These are phyloP conservation scores for Porphyrio hochstetteri DNA, from an alignment of 2,113 vertebrate species.

Conservation along the genomic window DNA sequence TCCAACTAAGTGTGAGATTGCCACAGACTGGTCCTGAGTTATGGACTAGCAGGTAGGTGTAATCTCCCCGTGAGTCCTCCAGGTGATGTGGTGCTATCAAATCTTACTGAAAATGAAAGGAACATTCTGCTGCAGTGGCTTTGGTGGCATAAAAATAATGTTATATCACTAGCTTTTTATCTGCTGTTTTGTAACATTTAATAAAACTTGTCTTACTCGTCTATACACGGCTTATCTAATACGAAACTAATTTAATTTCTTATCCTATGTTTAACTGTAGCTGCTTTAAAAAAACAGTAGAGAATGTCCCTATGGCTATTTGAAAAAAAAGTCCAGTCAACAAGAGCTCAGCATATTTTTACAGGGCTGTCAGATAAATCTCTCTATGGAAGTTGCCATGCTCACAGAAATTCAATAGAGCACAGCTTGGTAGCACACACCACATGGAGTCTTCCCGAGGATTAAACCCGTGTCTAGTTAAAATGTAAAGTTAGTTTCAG, in stretches of 20 bases:
- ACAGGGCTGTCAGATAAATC: conserved; percentile 49
- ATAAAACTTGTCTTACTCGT: not conserved
- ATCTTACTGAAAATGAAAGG: not conserved
- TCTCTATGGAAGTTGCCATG: conserved; percentile 41
- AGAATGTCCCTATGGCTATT: not conserved
- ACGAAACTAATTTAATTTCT: conserved; percentile 38
- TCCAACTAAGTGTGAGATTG: not conserved
- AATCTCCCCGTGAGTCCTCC: not conserved
- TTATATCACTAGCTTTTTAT: not conserved
- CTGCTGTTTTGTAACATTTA: not conserved
- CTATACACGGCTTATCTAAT: not conserved
- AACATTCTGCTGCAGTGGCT: not conserved
- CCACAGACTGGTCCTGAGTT: not conserved
- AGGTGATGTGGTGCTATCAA: not conserved
- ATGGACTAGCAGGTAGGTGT: not conserved
- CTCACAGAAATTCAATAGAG: conserved; percentile 59
- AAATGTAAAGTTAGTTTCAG: conserved; percentile 46
- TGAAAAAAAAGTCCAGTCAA: conserved; percentile 37
- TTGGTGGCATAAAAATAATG: not conserved
- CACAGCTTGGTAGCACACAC: conserved; percentile 40
- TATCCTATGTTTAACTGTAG: not conserved
- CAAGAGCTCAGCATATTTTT: conserved; percentile 54
- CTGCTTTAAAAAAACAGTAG: not conserved
- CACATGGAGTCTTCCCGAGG: conserved; percentile 46
- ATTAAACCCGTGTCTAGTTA: conserved; percentile 60